phyloP scores from a whole-genome alignment of 2,113 vertebrate genomes.

The Corapipo altera region DNA sequence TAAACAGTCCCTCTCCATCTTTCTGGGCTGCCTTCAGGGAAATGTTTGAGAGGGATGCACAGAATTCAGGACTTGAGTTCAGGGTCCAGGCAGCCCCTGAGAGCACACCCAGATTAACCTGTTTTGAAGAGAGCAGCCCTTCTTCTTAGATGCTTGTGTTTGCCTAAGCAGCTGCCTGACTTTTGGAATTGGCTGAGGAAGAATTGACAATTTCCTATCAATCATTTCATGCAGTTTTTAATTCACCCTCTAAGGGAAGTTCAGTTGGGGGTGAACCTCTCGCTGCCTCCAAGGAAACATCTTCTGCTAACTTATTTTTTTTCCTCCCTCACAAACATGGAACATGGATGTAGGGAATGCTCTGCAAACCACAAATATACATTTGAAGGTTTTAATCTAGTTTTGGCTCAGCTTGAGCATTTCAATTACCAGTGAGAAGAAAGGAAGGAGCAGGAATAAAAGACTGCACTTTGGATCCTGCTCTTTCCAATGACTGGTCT shows the following conservation, averaged over 20 bases:
- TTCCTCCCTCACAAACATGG: background rate
- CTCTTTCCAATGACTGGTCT: background rate
- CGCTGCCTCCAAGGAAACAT: background rate
- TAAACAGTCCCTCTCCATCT: background rate
- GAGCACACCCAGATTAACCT: background rate
- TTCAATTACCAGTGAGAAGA: background rate
- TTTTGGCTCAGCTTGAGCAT: constrained; percentile 1
- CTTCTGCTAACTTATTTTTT: background rate
- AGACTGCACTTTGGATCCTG: background rate
- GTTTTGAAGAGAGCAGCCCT: background rate
- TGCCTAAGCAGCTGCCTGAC: background rate
- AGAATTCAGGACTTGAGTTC: background rate
- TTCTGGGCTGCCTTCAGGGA: background rate
- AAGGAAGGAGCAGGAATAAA: background rate
- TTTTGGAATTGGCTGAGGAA: background rate
- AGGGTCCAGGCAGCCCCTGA: background rate
- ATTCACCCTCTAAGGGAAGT: background rate
- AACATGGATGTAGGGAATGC: background rate
- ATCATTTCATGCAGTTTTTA: background rate
- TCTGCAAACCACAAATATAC: background rate
- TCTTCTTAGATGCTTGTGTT: background rate
- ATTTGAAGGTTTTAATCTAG: background rate
- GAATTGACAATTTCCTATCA: background rate
- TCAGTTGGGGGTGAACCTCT: background rate
- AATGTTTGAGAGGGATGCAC: background rate